These are phyloP conservation scores for Trilocha varians DNA, from an alignment of 2,888 invertebrate species.

Conservation along the genomic window DNA sequence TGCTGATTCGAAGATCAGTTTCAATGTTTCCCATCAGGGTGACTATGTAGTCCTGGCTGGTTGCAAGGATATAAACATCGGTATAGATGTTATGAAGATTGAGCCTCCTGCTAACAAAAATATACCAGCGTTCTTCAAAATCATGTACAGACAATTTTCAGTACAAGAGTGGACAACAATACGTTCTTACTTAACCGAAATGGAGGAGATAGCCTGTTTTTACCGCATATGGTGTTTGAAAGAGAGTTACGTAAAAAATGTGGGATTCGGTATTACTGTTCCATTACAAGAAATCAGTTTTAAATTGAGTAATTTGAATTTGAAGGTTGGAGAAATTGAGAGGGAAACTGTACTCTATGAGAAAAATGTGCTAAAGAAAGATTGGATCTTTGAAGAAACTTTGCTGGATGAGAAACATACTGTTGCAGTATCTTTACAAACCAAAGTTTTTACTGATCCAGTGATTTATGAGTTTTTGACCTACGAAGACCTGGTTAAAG, in stretches of 20 bases:
- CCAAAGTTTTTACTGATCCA: conserved; percentile 27
- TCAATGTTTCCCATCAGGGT: conserved; percentile 96
- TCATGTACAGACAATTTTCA: conserved; percentile 92
- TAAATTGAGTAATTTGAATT: conserved; percentile 68
- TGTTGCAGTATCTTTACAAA: conserved; percentile 80
- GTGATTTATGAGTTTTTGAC: conserved; percentile 67
- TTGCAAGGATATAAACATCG: conserved; percentile 70
- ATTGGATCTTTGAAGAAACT: conserved; percentile 90
- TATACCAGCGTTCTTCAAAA: conserved; percentile 85
- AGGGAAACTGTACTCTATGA: conserved; percentile 79
- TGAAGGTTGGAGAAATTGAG: conserved; percentile 54
- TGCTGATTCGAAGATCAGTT: conserved; percentile 63
- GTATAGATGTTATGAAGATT: conserved; percentile 92
- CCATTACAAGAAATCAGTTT: conserved; percentile 86
- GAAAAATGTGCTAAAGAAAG: conserved; percentile 65
- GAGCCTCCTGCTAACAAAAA: conserved; percentile 81
- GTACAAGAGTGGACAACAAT: conserved; percentile 86
- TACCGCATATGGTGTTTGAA: conserved; percentile 95
- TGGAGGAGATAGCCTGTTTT: conserved; percentile 83
- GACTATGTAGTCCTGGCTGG: conserved; percentile 88
- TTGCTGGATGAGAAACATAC: conserved; percentile 83
- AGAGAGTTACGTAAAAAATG: conserved; percentile 94
- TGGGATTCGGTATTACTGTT: conserved; percentile 87
- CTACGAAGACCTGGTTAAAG: conserved; percentile 74
- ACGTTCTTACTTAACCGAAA: conserved; percentile 65